phyloP scores from a whole-genome alignment of 2,888 invertebrate genomes.

The Cosmorhoe ocellata region DNA sequence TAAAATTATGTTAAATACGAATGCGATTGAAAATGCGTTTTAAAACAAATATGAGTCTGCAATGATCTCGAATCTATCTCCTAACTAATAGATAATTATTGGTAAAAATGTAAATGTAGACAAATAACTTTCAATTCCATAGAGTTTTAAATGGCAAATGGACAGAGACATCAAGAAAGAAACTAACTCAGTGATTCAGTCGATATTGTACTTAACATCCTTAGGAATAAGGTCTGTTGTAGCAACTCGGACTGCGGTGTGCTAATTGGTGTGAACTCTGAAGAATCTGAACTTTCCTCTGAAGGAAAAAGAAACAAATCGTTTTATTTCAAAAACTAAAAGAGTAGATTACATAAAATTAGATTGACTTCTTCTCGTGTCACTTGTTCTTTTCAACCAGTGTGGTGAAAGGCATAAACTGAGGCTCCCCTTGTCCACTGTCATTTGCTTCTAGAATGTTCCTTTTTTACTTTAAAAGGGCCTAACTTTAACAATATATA shows the following conservation, averaged over 20 bases:
- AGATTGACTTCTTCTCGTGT: too few species aligned
- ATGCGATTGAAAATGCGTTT: too few species aligned
- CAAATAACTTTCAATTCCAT: constrained; percentile 9
- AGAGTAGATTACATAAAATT: not conserved
- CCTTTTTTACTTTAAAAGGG: too few species aligned
- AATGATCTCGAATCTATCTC: too few species aligned
- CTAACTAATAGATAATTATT: too few species aligned
- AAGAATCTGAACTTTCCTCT: constrained; percentile 59
- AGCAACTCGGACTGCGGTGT: constrained; percentile 46
- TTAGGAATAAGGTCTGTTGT: constrained; percentile 59
- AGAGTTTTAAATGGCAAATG: constrained; percentile 15
- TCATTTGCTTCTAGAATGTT: too few species aligned
- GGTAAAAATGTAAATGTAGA: constrained; percentile 3
- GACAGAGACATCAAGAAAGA: constrained; percentile 15
- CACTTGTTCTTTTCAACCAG: too few species aligned
- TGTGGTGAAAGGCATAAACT: too few species aligned
- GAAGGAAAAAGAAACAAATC: constrained; percentile 40
- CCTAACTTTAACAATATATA: too few species aligned
- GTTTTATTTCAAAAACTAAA: not conserved
- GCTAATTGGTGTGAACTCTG: constrained; percentile 35
- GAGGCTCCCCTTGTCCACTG: too few species aligned
- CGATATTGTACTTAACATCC: constrained; percentile 75
- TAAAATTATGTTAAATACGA: not conserved
- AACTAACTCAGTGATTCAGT: constrained; percentile 51
- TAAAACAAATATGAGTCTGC: too few species aligned